These are phyloP conservation scores for Geopemphigus sp. DNA, from an alignment of 1,140 invertebrate species.

Conservation along the genomic window DNA sequence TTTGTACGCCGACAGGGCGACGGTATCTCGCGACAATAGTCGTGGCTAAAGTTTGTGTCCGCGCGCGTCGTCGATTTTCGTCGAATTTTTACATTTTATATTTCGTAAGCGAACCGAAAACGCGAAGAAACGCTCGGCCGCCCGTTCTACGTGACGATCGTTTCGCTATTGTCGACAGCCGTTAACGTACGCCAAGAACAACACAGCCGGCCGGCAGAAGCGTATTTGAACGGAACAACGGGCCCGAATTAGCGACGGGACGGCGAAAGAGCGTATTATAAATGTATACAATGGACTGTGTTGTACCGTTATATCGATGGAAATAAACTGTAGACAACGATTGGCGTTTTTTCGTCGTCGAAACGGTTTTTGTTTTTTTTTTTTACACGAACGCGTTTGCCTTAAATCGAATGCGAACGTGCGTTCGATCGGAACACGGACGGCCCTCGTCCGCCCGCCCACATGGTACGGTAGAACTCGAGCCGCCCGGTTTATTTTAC, in stretches of 20 bases:
- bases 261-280: no score
- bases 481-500: no score
- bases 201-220: background rate
- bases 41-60: background rate
- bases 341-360: no score
- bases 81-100: conserved; percentile 39
- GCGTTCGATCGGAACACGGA: no score
- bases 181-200: conserved; percentile 14
- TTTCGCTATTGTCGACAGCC: background rate
- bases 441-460: no score
- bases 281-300: conserved; percentile 7
- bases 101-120: conserved; percentile 22
- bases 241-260: conserved; percentile 13
- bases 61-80: conserved; percentile 12
- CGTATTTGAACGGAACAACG: background rate
- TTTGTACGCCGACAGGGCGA: no score
- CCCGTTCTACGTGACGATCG: conserved; percentile 6
- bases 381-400: no score
- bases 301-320: conserved; percentile 5
- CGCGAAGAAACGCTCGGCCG: conserved; percentile 1
- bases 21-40: background rate
- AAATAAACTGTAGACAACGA: conserved; percentile 38
- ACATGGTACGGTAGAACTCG: no score
- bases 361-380: no score
- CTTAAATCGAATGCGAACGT: no score